Conservation (phyloP, 1,140 invertebrate genomes). For the Dendrolimus punctatus region DNA sequence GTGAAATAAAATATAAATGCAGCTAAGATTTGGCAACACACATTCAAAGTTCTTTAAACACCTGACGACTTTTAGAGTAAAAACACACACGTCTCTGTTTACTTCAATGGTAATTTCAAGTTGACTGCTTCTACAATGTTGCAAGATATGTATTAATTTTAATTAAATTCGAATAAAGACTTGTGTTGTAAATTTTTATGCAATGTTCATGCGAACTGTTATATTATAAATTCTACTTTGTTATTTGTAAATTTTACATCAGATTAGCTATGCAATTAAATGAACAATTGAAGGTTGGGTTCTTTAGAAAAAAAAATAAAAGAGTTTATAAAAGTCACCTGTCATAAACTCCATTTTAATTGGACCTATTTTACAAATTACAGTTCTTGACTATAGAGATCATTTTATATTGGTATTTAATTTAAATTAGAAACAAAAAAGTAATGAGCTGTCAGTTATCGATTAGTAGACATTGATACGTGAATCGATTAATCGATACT, state of each 20-base stretch:
- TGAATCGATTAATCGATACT: conserved; percentile 12
- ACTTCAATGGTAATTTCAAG: no score
- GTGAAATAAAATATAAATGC: no score
- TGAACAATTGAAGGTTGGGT: conserved; percentile 15
- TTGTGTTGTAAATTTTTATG: no score
- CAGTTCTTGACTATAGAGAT: conserved; percentile 4
- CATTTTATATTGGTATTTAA: conserved; percentile 7
- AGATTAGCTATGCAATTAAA: conserved; percentile 19
- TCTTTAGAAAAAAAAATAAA: conserved; percentile 12
- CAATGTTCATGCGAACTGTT: no score
- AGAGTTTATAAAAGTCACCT: conserved; percentile 10
- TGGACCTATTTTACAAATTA: conserved; percentile 5
- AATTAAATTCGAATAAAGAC: not conserved
- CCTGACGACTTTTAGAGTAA: no score
- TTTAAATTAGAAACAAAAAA: conserved; percentile 11
- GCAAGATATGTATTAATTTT: no score
- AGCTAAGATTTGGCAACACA: no score
- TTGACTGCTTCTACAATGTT: no score
- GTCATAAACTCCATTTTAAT: conserved; percentile 8
- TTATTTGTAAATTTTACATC: conserved; percentile 13
- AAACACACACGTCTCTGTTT: no score
- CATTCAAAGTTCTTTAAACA: no score
- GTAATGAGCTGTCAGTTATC: conserved; percentile 1
- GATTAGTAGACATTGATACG: conserved; percentile 15
- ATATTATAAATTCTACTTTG: conserved; percentile 8